Conservation (phyloP, 1,140 invertebrate genomes). For the Rhyzopertha dominica region DNA sequence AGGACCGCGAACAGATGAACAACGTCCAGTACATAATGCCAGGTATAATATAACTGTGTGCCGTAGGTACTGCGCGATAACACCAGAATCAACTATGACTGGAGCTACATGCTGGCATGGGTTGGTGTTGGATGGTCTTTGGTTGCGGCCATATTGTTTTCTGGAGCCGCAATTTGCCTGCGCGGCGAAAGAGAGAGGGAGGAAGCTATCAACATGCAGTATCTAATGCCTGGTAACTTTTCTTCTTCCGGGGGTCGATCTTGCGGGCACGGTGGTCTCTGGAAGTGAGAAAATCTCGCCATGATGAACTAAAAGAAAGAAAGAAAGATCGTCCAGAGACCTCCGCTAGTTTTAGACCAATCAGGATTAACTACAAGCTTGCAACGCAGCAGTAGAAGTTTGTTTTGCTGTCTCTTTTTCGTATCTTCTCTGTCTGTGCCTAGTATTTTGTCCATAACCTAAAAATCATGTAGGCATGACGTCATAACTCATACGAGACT, state of each 20-base stretch:
- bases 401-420: no score
- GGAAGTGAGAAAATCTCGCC: no score
- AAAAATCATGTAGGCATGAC: no score
- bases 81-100: slow-evolving; percentile 83
- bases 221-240: slow-evolving; percentile 89
- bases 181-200: slow-evolving; percentile 86
- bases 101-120: slow-evolving; percentile 94
- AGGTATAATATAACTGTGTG: slow-evolving; percentile 47
- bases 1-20: slow-evolving; percentile 58
- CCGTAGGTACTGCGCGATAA: slow-evolving; percentile 79
- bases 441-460: no score
- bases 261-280: slow-evolving; percentile 2
- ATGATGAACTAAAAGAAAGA: no score
- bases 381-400: no score
- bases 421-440: no score
- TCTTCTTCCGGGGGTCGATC: slow-evolving; percentile 10
- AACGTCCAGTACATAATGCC: slow-evolving; percentile 86
- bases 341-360: no score
- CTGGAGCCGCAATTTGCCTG: slow-evolving; percentile 87
- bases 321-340: no score
- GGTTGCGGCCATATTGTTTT: slow-evolving; percentile 84
- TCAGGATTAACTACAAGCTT: no score
- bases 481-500: no score
- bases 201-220: slow-evolving; percentile 94
- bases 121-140: slow-evolving; percentile 85